A percentile compares a stretch with the other conserved stretches of the same genome.
Conservation (phyloP, 1,140 invertebrate genomes). For the Microplitis demolitor region DNA sequence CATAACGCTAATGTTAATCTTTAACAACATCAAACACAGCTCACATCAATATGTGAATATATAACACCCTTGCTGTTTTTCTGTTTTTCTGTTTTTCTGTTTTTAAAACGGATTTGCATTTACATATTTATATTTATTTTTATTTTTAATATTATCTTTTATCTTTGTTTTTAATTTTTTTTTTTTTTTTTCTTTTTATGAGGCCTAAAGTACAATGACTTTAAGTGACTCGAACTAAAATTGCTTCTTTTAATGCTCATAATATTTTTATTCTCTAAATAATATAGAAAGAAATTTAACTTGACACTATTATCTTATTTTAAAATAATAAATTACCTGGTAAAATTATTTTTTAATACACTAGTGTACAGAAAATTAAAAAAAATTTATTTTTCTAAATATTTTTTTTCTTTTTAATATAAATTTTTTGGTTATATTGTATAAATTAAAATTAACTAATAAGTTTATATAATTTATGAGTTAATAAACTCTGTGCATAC, state of each 20-base stretch:
- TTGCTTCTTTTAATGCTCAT: too few relatives aligned
- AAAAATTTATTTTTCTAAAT: too few relatives aligned
- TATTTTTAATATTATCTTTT: neutral
- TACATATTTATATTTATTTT: neutral
- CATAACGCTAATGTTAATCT: conserved; percentile 31
- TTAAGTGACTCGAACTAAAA: neutral
- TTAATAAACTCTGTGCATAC: too few relatives aligned
- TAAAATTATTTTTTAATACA: too few relatives aligned
- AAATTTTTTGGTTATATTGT: too few relatives aligned
- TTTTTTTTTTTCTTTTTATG: neutral
- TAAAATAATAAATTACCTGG: too few relatives aligned
- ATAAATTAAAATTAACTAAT: too few relatives aligned
- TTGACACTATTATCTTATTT: too few relatives aligned
- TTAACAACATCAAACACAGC: conserved; percentile 44
- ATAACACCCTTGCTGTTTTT: neutral
- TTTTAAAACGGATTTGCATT: neutral
- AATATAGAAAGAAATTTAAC: too few relatives aligned
- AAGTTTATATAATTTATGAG: too few relatives aligned
- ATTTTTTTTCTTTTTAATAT: too few relatives aligned
- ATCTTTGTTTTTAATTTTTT: neutral
- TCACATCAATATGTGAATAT: conserved; percentile 46
- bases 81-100: neutral
- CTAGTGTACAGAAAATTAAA: too few relatives aligned
- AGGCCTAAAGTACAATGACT: neutral
- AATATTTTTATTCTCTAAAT: neutral